phyloP scores from a whole-genome alignment of 2,888 invertebrate genomes.

The Lasius platythorax region DNA sequence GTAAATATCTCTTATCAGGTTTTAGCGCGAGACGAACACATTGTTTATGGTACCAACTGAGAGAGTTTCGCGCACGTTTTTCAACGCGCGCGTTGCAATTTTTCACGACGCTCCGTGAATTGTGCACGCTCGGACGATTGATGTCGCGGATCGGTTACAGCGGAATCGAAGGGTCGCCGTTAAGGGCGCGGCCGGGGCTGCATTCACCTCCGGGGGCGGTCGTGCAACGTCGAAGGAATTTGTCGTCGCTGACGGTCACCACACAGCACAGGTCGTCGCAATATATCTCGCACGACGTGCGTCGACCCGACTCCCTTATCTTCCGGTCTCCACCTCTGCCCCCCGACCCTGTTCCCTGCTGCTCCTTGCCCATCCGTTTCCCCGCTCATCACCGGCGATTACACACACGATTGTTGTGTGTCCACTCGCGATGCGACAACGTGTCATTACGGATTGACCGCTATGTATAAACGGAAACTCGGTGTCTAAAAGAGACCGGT shows the following conservation, averaged over 20 bases:
- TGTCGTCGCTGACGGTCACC: constrained; percentile 63
- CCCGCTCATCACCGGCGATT: constrained; percentile 64
- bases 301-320: constrained; percentile 38
- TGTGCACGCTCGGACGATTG: neutral
- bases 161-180: constrained; percentile 16
- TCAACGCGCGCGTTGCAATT: neutral
- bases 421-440: constrained; percentile 3
- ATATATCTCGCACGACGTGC: constrained; percentile 62
- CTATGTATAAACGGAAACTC: neutral
- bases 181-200: neutral
- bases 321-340: constrained; percentile 29
- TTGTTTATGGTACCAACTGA: neutral
- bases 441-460: neutral
- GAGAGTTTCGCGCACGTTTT: neutral
- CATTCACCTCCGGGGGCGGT: neutral
- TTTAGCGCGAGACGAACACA: neutral
- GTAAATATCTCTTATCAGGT: neutral
- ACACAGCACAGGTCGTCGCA: constrained; percentile 44
- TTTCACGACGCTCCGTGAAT: neutral
- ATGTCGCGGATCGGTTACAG: neutral
- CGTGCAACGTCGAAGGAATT: constrained; percentile 62
- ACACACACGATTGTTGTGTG: constrained; percentile 36
- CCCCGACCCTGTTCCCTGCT: constrained; percentile 23
- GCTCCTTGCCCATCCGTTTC: constrained; percentile 54
- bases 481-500: neutral